Evolutionary conservation across 2,797 vertebrate species (phyloP).

Genomic region (Myiothlypis chrysogaster): DNA sequence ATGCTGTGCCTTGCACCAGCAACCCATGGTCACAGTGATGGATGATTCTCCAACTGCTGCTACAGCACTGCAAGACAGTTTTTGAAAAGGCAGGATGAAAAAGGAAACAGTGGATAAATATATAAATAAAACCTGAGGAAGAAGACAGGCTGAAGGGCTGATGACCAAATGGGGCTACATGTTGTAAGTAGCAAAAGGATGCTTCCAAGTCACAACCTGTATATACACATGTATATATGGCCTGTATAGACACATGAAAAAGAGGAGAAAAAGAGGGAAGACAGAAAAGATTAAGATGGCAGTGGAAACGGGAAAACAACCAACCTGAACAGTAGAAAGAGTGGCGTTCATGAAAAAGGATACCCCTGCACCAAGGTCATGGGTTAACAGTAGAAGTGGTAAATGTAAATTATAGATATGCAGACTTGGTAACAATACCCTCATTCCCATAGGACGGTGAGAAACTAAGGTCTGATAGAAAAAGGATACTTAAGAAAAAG

Average conservation of each 20-base stretch:
- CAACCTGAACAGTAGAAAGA: background rate
- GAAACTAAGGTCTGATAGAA: background rate
- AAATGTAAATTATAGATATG: background rate
- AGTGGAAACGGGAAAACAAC: background rate
- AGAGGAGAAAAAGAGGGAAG: background rate
- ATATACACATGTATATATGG: background rate
- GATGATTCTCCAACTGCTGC: background rate
- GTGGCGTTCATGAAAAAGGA: background rate
- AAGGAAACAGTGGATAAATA: background rate
- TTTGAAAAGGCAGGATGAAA: background rate
- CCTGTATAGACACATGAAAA: background rate
- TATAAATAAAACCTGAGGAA: background rate
- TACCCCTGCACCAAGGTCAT: background rate
- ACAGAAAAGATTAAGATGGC: background rate
- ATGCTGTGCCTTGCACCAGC: background rate
- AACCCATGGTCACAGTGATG: background rate
- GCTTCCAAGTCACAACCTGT: background rate
- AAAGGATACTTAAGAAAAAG: background rate
- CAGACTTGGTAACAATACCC: background rate
- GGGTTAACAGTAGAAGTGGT: background rate
- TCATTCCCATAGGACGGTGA: background rate
- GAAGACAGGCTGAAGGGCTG: background rate
- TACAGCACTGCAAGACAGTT: background rate
- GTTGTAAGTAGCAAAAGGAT: background rate
- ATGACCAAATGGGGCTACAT: background rate